phyloP scores from a whole-genome alignment of 2,113 vertebrate genomes.

The Diphyllodes magnificus region DNA sequence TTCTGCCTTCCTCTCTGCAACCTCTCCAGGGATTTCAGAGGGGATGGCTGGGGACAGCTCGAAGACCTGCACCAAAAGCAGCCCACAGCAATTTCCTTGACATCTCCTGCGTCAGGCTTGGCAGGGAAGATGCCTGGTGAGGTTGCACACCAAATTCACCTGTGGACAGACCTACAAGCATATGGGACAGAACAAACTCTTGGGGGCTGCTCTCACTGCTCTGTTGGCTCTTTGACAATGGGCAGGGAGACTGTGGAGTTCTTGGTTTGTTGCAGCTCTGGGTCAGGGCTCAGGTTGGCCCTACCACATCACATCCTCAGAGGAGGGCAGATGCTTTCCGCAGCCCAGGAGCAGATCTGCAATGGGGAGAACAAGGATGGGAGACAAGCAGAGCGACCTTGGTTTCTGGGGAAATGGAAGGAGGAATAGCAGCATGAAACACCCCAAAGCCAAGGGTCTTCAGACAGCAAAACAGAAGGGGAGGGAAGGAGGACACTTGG shows the following conservation, averaged over 20 bases:
- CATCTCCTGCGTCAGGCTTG: not conserved
- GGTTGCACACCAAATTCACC: not conserved
- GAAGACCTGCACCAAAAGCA: not conserved
- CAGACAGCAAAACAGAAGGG: not conserved
- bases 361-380: not conserved
- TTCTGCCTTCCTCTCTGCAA: not conserved
- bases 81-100: not conserved
- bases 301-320: not conserved
- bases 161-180: not conserved
- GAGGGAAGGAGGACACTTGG: not conserved
- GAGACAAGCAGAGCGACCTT: not conserved
- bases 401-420: not conserved
- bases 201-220: not conserved
- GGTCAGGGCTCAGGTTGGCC: fast-evolving
- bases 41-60: not conserved
- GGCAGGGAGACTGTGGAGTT: not conserved
- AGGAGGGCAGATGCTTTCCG: not conserved
- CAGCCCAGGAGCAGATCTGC: not conserved
- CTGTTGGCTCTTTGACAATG: fast-evolving
- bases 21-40: not conserved
- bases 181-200: not conserved
- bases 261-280: not conserved
- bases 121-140: fast-evolving
- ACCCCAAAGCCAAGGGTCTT: not conserved
- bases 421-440: not conserved